Percentiles rank a stretch among this genome's conserved stretches.
Conservation (phyloP, 2,797 vertebrate genomes). For the Typhlichthys eigenmanni region DNA sequence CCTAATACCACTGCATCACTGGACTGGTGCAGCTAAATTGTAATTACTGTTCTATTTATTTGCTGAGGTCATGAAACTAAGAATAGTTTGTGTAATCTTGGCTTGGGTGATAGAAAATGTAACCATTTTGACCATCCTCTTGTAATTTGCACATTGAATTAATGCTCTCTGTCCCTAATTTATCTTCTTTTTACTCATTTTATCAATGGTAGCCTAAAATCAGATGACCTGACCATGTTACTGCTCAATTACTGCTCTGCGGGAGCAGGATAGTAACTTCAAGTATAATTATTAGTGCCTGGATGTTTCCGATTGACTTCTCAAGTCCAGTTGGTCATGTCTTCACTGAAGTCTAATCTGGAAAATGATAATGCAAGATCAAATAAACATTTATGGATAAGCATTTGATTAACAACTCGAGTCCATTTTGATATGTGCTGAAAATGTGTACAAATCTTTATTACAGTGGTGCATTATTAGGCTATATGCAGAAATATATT, state of each 20-base stretch:
- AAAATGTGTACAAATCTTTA: conserved; percentile 5
- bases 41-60: neutral
- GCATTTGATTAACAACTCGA: conserved; percentile 17
- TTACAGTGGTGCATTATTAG: neutral
- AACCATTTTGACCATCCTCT: no score
- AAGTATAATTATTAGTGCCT: neutral
- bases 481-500: neutral
- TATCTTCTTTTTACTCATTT: no score
- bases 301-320: neutral
- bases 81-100: neutral
- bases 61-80: neutral
- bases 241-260: no score
- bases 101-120: neutral
- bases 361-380: conserved; percentile 19
- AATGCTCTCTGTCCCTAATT: no score
- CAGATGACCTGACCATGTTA: no score
- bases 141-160: no score
- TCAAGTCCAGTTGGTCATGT: neutral
- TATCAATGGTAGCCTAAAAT: no score
- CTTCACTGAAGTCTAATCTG: conserved; percentile 6
- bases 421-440: conserved; percentile 4
- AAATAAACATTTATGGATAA: neutral
- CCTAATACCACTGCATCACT: no score
- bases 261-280: no score
- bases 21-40: no score